Evolutionary conservation across 2,888 invertebrate species (phyloP).

Genomic region (Pandemis heparana): DNA sequence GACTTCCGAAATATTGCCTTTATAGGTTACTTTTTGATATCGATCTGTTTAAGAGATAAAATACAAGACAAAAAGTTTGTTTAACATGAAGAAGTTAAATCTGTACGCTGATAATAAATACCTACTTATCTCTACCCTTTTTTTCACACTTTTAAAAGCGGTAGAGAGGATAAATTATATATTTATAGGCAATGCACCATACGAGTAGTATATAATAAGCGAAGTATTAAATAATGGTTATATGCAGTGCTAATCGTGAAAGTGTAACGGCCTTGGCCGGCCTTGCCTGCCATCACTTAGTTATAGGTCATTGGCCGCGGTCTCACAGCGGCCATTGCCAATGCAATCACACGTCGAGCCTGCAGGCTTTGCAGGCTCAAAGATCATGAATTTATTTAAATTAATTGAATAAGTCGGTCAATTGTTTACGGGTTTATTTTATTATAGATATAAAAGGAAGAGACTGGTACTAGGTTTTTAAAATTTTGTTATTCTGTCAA

Average conservation of each 20-base stretch:
- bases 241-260: constrained; percentile 53
- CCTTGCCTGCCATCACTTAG: constrained; percentile 67
- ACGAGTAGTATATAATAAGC: constrained; percentile 17
- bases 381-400: neutral
- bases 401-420: neutral
- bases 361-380: constrained; percentile 5
- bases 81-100: no score
- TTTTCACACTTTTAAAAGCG: neutral
- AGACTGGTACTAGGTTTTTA: neutral
- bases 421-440: neutral
- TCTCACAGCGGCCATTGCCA: constrained; percentile 30
- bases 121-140: neutral
- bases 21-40: neutral
- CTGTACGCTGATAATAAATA: neutral
- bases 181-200: constrained; percentile 21
- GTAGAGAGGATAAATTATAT: no score
- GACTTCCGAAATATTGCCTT: neutral
- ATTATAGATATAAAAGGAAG: no score
- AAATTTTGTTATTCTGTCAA: no score
- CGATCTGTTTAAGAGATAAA: neutral
- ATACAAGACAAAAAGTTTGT: no score
- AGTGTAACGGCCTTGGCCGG: constrained; percentile 79
- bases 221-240: constrained; percentile 49
- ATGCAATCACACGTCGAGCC: constrained; percentile 27
- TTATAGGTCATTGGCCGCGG: constrained; percentile 54